Conservation (phyloP, 2,888 invertebrate species). For the Scrobipalpa costella region DNA sequence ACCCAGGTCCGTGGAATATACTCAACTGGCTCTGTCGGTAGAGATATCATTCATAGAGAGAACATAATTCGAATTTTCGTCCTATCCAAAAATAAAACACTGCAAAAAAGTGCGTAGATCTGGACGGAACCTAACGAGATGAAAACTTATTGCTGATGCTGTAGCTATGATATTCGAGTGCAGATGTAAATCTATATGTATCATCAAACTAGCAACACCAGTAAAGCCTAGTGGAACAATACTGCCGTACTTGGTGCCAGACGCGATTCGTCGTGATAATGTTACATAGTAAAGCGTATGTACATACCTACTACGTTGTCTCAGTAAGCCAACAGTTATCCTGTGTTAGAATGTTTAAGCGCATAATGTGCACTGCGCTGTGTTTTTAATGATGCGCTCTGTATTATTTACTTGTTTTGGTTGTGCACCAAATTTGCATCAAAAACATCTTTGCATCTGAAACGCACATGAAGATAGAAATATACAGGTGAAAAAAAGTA, state of each 20-base stretch:
- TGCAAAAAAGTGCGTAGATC: too few relatives aligned
- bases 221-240: constrained; percentile 2
- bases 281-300: neutral
- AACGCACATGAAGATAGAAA: neutral
- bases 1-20: too few relatives aligned
- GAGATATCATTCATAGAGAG: too few relatives aligned
- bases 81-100: too few relatives aligned
- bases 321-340: neutral
- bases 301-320: neutral
- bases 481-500: neutral
- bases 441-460: neutral
- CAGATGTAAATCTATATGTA: too few relatives aligned
- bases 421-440: neutral
- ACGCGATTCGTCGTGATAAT: neutral
- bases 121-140: too few relatives aligned
- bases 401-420: neutral
- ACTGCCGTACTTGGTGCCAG: constrained; percentile 1
- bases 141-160: neutral
- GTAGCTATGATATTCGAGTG: too few relatives aligned
- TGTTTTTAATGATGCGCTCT: neutral
- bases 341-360: neutral
- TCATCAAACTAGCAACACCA: neutral
- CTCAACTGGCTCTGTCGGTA: too few relatives aligned
- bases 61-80: too few relatives aligned
- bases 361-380: neutral